These are phyloP conservation scores for Torymus tubicola DNA, from an alignment of 2,888 invertebrate species.

Conservation along the genomic window DNA sequence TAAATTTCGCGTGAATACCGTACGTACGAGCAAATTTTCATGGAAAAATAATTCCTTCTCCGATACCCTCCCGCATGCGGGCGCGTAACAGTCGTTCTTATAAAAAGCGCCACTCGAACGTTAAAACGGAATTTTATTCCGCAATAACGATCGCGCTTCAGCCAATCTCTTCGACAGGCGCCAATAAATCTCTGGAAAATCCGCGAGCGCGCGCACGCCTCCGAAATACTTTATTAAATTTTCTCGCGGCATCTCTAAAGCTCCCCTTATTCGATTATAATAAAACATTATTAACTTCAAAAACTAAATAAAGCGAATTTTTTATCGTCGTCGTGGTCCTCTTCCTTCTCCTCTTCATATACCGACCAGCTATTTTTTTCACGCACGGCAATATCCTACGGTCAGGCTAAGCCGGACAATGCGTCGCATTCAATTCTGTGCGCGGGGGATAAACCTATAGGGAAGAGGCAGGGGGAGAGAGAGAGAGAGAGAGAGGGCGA, in stretches of 20 bases:
- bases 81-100: no score
- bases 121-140: constrained; percentile 27
- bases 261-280: constrained; percentile 55
- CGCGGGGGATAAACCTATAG: constrained; percentile 25
- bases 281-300: constrained; percentile 55
- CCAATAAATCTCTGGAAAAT: constrained; percentile 36
- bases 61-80: no score
- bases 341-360: constrained; percentile 52
- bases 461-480: neutral
- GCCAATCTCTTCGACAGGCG: constrained; percentile 5
- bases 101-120: neutral
- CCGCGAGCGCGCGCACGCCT: constrained; percentile 49
- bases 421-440: constrained; percentile 71
- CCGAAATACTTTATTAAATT: constrained; percentile 54
- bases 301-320: constrained; percentile 48
- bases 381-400: constrained; percentile 71
- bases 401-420: constrained; percentile 73
- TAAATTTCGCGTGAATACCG: no score
- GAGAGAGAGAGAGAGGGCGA: neutral
- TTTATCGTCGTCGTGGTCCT: constrained; percentile 38
- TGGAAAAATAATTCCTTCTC: no score
- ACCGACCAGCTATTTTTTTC: neutral
- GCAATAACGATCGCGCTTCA: constrained; percentile 23
- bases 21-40: no score
- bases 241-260: constrained; percentile 60